Conservation (phyloP, 2,888 invertebrate species). For the Agriopis leucophaearia region DNA sequence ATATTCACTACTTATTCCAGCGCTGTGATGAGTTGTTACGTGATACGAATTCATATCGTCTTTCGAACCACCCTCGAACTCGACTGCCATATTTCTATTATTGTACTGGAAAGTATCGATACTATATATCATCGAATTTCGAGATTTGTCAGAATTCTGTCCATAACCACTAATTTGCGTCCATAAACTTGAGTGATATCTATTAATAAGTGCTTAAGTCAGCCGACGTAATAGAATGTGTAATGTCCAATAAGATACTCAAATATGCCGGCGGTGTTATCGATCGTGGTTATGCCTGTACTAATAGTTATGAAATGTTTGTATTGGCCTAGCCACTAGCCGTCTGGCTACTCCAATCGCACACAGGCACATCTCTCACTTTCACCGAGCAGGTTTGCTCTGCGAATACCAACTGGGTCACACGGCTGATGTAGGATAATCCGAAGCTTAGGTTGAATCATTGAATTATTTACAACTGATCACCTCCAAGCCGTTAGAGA, state of each 20-base stretch:
- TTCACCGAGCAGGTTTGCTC: conserved; percentile 70
- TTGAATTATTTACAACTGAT: conserved; percentile 48
- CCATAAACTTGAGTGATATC: conserved; percentile 25
- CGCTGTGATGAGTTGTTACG: conserved; percentile 52
- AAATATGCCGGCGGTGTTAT: conserved; percentile 62
- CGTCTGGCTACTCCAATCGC: conserved; percentile 63
- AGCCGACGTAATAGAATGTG: conserved; percentile 64
- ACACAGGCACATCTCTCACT: conserved; percentile 71
- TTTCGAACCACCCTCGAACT: conserved; percentile 23
- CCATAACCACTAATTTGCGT: conserved; percentile 51
- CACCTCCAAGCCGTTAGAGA: conserved; percentile 29
- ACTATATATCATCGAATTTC: background rate
- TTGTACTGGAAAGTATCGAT: background rate
- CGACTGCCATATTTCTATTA: conserved; percentile 4
- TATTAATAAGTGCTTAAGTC: conserved; percentile 24
- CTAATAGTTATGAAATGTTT: conserved; percentile 75
- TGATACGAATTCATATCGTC: conserved; percentile 52
- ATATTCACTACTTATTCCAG: conserved; percentile 51
- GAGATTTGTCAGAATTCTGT: conserved; percentile 19
- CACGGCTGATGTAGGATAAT: conserved; percentile 61
- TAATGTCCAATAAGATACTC: conserved; percentile 60
- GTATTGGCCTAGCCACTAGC: conserved; percentile 51
- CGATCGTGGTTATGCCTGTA: conserved; percentile 64
- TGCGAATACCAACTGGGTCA: conserved; percentile 67
- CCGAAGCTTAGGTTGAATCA: conserved; percentile 52